A percentile compares a stretch with the other conserved stretches of the same genome.
Evolutionary conservation across 2,113 vertebrate genomes (phyloP).

Genomic region (Aphyosemion australe): DNA sequence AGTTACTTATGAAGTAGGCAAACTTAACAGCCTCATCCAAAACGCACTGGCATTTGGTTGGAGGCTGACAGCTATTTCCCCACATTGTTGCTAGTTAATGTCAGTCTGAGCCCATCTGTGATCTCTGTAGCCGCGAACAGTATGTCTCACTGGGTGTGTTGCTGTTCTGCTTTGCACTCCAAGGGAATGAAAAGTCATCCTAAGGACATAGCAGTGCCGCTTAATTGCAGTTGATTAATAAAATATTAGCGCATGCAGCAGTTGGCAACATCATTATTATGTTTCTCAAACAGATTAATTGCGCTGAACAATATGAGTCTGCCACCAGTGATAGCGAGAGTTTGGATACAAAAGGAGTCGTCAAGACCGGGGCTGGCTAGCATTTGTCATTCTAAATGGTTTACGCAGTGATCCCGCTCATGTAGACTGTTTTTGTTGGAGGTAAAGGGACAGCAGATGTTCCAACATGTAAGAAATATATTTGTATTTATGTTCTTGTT

Average conservation of each 20-base stretch:
- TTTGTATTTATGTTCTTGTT: neutral
- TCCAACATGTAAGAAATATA: neutral
- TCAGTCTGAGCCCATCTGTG: conserved; percentile 49
- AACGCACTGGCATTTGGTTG: conserved; percentile 13
- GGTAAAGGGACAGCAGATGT: conserved; percentile 4
- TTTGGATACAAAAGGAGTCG: conserved; percentile 63
- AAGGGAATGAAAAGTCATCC: conserved; percentile 64
- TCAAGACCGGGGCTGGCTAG: conserved; percentile 32
- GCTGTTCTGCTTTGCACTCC: conserved; percentile 8
- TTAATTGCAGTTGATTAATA: conserved; percentile 76
- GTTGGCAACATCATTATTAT: conserved; percentile 70
- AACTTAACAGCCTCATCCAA: conserved; percentile 12
- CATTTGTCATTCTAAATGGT: conserved; percentile 68
- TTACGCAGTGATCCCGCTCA: conserved; percentile 48
- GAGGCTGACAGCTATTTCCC: conserved; percentile 25
- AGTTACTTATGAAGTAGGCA: conserved; percentile 18
- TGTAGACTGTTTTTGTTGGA: conserved; percentile 6
- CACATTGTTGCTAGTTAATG: conserved; percentile 39
- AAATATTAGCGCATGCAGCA: conserved; percentile 67
- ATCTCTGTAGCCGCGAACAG: conserved; percentile 14
- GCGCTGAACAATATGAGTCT: conserved; percentile 63
- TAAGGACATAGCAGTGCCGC: conserved; percentile 60
- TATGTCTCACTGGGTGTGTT: conserved; percentile 17
- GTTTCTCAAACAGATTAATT: conserved; percentile 73
- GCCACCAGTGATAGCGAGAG: conserved; percentile 55